phyloP scores from a whole-genome alignment of 2,888 invertebrate species.

The Aphidius colemani region DNA sequence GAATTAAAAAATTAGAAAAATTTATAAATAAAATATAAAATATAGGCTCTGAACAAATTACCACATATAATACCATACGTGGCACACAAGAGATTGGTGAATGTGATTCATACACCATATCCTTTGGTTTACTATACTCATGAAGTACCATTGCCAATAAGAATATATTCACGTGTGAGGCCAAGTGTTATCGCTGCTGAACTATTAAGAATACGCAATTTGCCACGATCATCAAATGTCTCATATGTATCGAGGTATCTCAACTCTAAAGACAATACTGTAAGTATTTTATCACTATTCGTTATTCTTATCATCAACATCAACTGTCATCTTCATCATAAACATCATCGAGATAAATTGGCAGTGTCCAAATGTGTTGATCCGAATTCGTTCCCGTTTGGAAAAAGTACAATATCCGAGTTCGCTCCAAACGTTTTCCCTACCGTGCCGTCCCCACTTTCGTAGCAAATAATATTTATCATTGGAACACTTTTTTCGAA shows the following conservation, averaged over 20 bases:
- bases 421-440: too few species aligned
- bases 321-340: not conserved
- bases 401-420: too few species aligned
- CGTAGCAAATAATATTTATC: too few species aligned
- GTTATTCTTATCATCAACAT: too few species aligned
- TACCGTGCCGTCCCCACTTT: too few species aligned
- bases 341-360: not conserved
- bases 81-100: slow-evolving; percentile 60
- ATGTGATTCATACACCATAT: slow-evolving; percentile 53
- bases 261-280: slow-evolving; percentile 75
- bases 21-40: not conserved
- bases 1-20: not conserved
- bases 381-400: too few species aligned
- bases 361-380: too few species aligned
- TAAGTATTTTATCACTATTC: slow-evolving; percentile 43
- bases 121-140: slow-evolving; percentile 53
- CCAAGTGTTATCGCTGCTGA: slow-evolving; percentile 57
- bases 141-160: slow-evolving; percentile 50
- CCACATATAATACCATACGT: slow-evolving; percentile 58
- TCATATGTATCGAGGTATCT: slow-evolving; percentile 75
- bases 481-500: too few species aligned
- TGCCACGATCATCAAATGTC: slow-evolving; percentile 47
- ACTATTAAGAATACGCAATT: slow-evolving; percentile 57
- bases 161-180: slow-evolving; percentile 54
- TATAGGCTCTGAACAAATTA: slow-evolving; percentile 46